phyloP scores from a whole-genome alignment of 1,140 invertebrate genomes.

The Magallana gigas region DNA sequence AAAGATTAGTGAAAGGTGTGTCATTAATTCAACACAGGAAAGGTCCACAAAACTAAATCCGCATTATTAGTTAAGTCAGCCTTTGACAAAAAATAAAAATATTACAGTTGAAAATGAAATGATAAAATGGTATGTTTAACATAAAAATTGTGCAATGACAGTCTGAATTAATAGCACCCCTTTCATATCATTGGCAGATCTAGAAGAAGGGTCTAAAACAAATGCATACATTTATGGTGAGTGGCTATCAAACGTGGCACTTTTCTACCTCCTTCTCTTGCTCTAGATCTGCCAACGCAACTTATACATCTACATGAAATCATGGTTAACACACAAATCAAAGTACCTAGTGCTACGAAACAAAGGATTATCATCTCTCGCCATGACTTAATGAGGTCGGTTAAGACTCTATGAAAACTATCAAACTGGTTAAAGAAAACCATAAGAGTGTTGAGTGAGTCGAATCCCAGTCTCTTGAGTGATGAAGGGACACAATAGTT shows the following conservation, averaged over 20 bases:
- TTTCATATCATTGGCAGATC: constrained; percentile 22
- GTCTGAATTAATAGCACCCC: constrained; percentile 20
- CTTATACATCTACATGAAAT: constrained; percentile 2
- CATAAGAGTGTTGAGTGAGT: constrained; percentile 82
- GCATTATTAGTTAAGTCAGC: constrained; percentile 36
- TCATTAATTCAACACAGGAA: constrained; percentile 32
- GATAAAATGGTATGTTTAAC: constrained; percentile 3
- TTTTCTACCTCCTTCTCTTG: not conserved
- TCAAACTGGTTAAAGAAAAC: constrained; percentile 92
- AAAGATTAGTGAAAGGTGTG: constrained; percentile 11
- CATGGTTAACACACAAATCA: constrained; percentile 28
- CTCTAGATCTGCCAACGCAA: constrained; percentile 25
- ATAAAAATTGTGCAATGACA: not conserved
- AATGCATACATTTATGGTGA: not conserved
- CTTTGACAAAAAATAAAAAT: not conserved
- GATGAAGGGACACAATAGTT: constrained; percentile 91
- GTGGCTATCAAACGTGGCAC: not conserved
- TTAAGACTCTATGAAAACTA: constrained; percentile 90
- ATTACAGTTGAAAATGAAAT: not conserved
- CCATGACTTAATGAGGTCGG: constrained; percentile 93
- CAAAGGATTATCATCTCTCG: constrained; percentile 87
- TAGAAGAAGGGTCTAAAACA: not conserved
- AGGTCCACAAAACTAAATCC: constrained; percentile 79
- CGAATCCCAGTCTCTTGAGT: constrained; percentile 73
- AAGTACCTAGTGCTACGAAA: constrained; percentile 88